phyloP scores from a whole-genome alignment of 2,888 invertebrate species.

The Willowsia nigromaculata region DNA sequence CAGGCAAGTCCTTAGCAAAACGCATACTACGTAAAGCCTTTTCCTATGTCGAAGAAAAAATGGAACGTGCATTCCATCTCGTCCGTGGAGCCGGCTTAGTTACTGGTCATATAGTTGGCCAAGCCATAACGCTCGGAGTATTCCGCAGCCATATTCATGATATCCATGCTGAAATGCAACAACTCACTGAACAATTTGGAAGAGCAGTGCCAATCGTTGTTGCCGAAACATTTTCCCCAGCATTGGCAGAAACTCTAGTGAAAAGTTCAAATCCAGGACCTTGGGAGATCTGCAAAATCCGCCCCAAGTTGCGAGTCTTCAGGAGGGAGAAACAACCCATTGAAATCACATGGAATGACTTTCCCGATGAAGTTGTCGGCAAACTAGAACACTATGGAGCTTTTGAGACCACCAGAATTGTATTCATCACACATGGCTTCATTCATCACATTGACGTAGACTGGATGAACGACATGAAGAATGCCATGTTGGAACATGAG shows the following conservation, averaged over 20 bases:
- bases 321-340: slow-evolving; percentile 61
- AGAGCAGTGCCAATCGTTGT: slow-evolving; percentile 72
- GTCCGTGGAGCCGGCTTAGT: slow-evolving; percentile 70
- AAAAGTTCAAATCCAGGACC: slow-evolving; percentile 71
- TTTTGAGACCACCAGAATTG: slow-evolving; percentile 69
- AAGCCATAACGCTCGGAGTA: slow-evolving; percentile 70
- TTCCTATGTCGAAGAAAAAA: slow-evolving; percentile 54
- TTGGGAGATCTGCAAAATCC: slow-evolving; percentile 69
- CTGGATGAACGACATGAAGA: slow-evolving; percentile 73
- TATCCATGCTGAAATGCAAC: slow-evolving; percentile 70
- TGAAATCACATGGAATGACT: slow-evolving; percentile 70
- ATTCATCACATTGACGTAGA: slow-evolving; percentile 72
- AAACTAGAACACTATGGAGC: slow-evolving; percentile 70
- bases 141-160: slow-evolving; percentile 66
- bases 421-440: slow-evolving; percentile 73
- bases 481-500: slow-evolving; percentile 67
- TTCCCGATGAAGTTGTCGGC: slow-evolving; percentile 70
- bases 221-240: slow-evolving; percentile 70
- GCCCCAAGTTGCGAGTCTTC: slow-evolving; percentile 71
- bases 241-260: slow-evolving; percentile 71
- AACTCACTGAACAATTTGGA: slow-evolving; percentile 72
- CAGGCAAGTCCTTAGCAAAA: slow-evolving; percentile 34
- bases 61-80: slow-evolving; percentile 70
- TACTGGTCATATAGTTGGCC: slow-evolving; percentile 73
- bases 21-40: slow-evolving; percentile 3